Evolutionary conservation across 1,140 invertebrate genomes (phyloP).

Genomic region (Heliconius congener): DNA sequence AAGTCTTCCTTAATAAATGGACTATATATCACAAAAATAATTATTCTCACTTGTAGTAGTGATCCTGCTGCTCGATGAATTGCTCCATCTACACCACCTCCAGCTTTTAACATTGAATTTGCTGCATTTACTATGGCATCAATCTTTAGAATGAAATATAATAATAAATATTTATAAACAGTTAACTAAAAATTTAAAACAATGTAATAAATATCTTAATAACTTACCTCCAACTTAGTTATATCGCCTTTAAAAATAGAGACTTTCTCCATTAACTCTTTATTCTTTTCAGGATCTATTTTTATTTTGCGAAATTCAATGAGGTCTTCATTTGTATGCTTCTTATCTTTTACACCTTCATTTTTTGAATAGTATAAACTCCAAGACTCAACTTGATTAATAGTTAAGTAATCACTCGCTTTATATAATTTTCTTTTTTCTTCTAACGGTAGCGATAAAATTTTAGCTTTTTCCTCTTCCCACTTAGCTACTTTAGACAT

Average conservation of each 20-base stretch:
- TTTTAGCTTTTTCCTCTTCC: conserved; percentile 58
- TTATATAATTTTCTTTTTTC: conserved; percentile 65
- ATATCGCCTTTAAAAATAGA: conserved; percentile 91
- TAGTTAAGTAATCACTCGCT: conserved; percentile 49
- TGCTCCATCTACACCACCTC: conserved; percentile 94
- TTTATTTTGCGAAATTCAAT: conserved; percentile 65
- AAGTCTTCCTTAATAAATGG: too few relatives aligned
- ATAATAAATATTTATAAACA: background rate
- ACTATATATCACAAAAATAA: too few relatives aligned
- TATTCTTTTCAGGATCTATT: conserved; percentile 72
- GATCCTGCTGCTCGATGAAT: conserved; percentile 91
- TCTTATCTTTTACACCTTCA: conserved; percentile 60
- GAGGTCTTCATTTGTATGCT: conserved; percentile 61
- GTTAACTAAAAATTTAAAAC: background rate
- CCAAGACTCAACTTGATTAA: conserved; percentile 83
- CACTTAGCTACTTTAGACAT: conserved; percentile 59
- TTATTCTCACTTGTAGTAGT: conserved; percentile 75
- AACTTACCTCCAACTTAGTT: conserved; percentile 87
- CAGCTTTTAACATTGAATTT: conserved; percentile 89
- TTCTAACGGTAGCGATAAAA: conserved; percentile 53
- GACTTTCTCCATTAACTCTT: conserved; percentile 83
- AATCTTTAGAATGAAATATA: conserved; percentile 76
- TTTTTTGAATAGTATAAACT: conserved; percentile 76
- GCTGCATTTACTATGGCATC: conserved; percentile 97
- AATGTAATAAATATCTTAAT: background rate